Evolutionary conservation across 1,140 invertebrate genomes (phyloP), one percentile per base, ranked within the genome.

Genomic region (Thalassaphorura encarpata): DNA sequence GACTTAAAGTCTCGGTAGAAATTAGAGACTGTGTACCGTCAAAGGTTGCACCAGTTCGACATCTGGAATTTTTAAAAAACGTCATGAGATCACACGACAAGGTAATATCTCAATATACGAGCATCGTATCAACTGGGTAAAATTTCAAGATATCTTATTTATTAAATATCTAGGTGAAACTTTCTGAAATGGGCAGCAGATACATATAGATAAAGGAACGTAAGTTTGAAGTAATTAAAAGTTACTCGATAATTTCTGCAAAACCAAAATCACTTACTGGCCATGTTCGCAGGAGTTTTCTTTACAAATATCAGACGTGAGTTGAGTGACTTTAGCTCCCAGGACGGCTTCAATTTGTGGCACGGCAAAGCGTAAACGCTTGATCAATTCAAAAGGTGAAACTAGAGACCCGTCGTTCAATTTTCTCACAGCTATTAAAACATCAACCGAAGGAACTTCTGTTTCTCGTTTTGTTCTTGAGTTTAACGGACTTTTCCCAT

Each of bases 11-110:
- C 43, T 65, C 63, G 0, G 63, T 65, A 19, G 63, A 49, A 49
- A 65, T 58, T n/a, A 65, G 48, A n/a, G 54, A 58, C 23, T 65
- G 63, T 27, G 60, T 65, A 18, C 63, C 63, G 43, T 65, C 63
- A 52, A 65, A 65, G 5, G 51, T 56, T 13, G 51, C 63, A 2
- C 62, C 47, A 16, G 63, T 65, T 27, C 53, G 41, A 41, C 63
- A 65, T 43, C 63, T 65, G 26, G 5, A 41, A 49, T 36, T n/a
- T 15, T 16, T 54, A 51, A 19, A 48, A 39, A 51, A 48, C 15
- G 13, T 8, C 19, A 43, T 6, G 8, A 11, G 11, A 15, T 43
- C 21, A 19, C 13, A 15, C 19, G 8, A 21, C 8, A 11, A 43
- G n/a, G n/a, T n/a, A n/a, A n/a, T n/a, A n/a, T n/a, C n/a, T n/a